Conservation (phyloP, 2,797 vertebrate genomes). For the Enoplosus armatus region DNA sequence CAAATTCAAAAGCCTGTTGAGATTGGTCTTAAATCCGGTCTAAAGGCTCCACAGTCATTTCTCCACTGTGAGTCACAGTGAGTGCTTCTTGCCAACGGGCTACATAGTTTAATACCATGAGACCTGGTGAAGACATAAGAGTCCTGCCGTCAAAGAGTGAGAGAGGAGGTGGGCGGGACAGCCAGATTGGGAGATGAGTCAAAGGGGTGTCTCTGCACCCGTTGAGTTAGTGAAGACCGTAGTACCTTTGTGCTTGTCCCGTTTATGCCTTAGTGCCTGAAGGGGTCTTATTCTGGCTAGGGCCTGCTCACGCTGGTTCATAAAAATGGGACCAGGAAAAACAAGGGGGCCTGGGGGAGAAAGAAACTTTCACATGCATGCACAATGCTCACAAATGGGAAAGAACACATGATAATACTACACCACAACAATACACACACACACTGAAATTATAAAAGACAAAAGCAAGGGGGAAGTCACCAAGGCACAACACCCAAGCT, state of each 20-base stretch:
- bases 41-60: conserved; percentile 41
- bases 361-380: conserved; percentile 99
- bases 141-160: conserved; percentile 77
- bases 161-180: conserved; percentile 82
- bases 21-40: conserved; percentile 14
- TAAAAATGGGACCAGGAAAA: conserved; percentile 99
- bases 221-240: conserved; percentile 92
- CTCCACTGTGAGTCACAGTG: conserved; percentile 41
- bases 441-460: conserved; percentile 70
- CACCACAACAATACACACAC: conserved; percentile 83
- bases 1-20: conserved; percentile 11
- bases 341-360: conserved; percentile 99
- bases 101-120: conserved; percentile 54
- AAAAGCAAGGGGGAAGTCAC: conserved; percentile 75
- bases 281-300: conserved; percentile 99
- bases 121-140: conserved; percentile 61
- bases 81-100: conserved; percentile 60
- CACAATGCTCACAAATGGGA: conserved; percentile 94
- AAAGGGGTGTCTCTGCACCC: conserved; percentile 86
- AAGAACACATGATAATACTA: conserved; percentile 84
- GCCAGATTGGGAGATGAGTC: conserved; percentile 81
- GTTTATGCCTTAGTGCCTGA: conserved; percentile 99
- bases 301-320: conserved; percentile 99
- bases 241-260: conserved; percentile 99
- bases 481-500: conserved; percentile 75